A percentile compares a stretch with the other conserved stretches of the same genome.
phyloP scores from a whole-genome alignment of 35 echinoderm and acorn worm species.

The Apostichopus parvimensis region DNA sequence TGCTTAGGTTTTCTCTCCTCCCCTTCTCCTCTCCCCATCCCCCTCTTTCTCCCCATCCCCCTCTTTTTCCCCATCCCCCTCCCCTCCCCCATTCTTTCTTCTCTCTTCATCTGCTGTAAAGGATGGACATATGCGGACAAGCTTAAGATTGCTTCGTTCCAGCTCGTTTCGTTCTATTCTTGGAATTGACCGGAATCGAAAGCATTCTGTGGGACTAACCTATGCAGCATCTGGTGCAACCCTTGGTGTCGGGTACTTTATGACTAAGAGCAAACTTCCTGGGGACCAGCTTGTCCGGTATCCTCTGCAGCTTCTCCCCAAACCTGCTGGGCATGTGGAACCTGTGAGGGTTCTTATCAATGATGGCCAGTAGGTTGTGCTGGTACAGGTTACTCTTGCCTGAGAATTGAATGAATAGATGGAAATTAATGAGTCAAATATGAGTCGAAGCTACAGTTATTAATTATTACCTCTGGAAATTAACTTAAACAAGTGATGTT shows the following conservation, averaged over 20 bases:
- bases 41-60: too few species aligned
- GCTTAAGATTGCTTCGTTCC: background rate
- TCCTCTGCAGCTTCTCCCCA: conserved; percentile 89
- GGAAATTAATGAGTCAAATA: too few species aligned
- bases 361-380: conserved; percentile 89
- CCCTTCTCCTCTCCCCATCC: too few species aligned
- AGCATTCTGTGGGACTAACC: conserved; percentile 63
- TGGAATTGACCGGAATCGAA: too few species aligned
- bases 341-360: conserved; percentile 96
- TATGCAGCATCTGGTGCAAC: conserved; percentile 89
- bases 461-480: too few species aligned
- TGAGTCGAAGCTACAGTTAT: too few species aligned
- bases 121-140: background rate
- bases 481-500: too few species aligned
- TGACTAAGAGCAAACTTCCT: conserved; percentile 96
- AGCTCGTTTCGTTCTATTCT: too few species aligned
- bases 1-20: too few species aligned
- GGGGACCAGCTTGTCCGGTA: conserved; percentile 91
- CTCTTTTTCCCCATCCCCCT: too few species aligned
- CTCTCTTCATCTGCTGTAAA: background rate
- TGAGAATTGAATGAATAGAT: conserved; percentile 6
- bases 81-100: too few species aligned
- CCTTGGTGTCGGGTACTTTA: conserved; percentile 98
- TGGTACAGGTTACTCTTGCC: conserved; percentile 94
- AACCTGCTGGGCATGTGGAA: conserved; percentile 96